A percentile compares a stretch with the other conserved stretches of the same genome.
phyloP scores from a whole-genome alignment of 2,797 vertebrate species.

The Schizothorax lantsangensis region DNA sequence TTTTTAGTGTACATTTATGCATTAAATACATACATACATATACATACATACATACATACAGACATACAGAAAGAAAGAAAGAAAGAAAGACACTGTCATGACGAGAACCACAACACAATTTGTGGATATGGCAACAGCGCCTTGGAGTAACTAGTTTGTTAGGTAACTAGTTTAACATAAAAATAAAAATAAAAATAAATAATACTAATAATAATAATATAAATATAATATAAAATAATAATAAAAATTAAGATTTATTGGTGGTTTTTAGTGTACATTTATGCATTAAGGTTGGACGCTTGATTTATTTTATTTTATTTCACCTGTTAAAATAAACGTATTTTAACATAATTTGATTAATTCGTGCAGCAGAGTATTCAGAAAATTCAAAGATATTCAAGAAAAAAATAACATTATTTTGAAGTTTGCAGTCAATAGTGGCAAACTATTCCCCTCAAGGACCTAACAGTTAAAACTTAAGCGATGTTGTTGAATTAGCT shows the following conservation, averaged over 20 bases:
- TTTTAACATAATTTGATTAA: not conserved
- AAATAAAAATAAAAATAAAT: not conserved
- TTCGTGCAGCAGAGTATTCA: not conserved
- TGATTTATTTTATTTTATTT: not conserved
- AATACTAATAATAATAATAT: not conserved
- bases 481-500: not conserved
- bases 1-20: not conserved
- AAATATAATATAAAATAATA: no score
- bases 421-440: not conserved
- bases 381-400: not conserved
- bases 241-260: not conserved
- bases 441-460: not conserved
- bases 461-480: not conserved
- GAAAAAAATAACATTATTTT: not conserved
- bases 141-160: not conserved
- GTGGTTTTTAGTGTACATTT: not conserved
- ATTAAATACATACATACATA: no score
- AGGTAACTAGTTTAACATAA: not conserved
- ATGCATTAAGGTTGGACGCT: not conserved
- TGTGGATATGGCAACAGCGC: not conserved
- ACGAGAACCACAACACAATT: not conserved
- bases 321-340: not conserved
- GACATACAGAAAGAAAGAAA: no score
- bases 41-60: no score
- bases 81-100: no score